Evolutionary conservation across 2,113 vertebrate species (phyloP).

Genomic region (Argyrosomus japonicus): DNA sequence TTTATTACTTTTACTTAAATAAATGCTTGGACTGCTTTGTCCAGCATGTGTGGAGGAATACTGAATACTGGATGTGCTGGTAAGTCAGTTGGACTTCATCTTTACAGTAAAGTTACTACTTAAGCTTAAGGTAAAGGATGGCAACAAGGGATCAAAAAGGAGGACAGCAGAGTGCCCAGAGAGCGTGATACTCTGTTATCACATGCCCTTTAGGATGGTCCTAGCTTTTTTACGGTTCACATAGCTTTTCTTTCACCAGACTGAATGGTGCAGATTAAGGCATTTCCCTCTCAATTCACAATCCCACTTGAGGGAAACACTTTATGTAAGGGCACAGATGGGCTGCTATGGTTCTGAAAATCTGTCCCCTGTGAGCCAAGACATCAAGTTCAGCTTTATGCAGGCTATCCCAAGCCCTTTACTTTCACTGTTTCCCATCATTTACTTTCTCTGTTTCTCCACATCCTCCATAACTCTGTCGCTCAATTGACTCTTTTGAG

Average conservation of each 20-base stretch:
- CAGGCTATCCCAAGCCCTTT: constrained; percentile 15
- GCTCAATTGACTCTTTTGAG: constrained; percentile 51
- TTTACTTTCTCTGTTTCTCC: constrained; percentile 23
- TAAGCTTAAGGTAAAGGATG: background rate
- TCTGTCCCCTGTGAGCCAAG: constrained; percentile 41
- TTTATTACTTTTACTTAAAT: no score
- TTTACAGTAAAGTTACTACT: background rate
- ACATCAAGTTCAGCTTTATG: constrained; percentile 41
- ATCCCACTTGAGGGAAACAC: constrained; percentile 62
- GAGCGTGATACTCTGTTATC: constrained; percentile 29
- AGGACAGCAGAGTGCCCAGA: background rate
- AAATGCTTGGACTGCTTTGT: background rate
- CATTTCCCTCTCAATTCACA: constrained; percentile 65
- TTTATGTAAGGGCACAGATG: constrained; percentile 76
- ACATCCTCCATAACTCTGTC: constrained; percentile 7
- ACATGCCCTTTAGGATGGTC: constrained; percentile 46
- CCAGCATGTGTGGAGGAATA: background rate
- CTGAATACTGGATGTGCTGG: background rate
- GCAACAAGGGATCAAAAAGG: constrained; percentile 1
- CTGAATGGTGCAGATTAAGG: constrained; percentile 53
- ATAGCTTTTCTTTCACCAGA: constrained; percentile 56
- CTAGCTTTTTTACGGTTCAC: constrained; percentile 61
- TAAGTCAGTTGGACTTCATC: background rate
- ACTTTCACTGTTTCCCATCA: background rate
- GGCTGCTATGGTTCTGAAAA: constrained; percentile 54